Evolutionary conservation across 2,113 vertebrate genomes (phyloP), one percentile per base, ranked within the genome.

Genomic region (Calypte anna): DNA sequence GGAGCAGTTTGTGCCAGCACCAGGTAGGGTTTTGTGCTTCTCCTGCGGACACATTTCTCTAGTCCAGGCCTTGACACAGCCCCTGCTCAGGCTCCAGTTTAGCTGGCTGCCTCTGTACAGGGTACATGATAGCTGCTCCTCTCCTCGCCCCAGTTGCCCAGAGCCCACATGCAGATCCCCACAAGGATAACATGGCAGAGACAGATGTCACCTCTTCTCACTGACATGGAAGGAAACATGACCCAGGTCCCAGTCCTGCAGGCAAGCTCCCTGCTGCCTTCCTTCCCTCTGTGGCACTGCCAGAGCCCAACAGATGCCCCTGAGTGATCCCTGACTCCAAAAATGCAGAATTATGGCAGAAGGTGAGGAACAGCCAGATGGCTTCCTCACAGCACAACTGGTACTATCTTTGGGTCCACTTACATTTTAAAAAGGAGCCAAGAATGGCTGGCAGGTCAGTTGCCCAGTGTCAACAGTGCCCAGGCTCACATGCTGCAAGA

Each of bases 161-260:
- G 50, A 81, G 50, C 64, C 33, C 73, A 63, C 0, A 0, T 51
- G 30, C 46, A 90, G 64, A 61, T 88, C 44, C 54, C 58, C 33
- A 30, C 0, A 1, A 69, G 69, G 75, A 81, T 76, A 80, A 93
- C 0, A 2, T 2, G 6, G 36, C 58, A 83, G 61, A 50, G 50
- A 75, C 25, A 87, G 68, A 91, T 82, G 81, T 61, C 59, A 46
- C 64, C 54, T 57, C 44, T 68, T 63, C 63, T 90, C 86, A 86
- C 30, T 92, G 69, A 84, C 91, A 85, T 17, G 62, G 93, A 59
- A 58, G 10, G 86, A 86, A 90, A 91, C 82, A 36, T 2, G 6
- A 91, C 69, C 33, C 8, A 9, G 58, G 62, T 58, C 18, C 44
- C 91, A 81, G 64, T 19, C 46, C 55, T 85, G 76, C 84, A 75